Conservation (phyloP, 2,797 vertebrate genomes). For the Coregonus suidteri region DNA sequence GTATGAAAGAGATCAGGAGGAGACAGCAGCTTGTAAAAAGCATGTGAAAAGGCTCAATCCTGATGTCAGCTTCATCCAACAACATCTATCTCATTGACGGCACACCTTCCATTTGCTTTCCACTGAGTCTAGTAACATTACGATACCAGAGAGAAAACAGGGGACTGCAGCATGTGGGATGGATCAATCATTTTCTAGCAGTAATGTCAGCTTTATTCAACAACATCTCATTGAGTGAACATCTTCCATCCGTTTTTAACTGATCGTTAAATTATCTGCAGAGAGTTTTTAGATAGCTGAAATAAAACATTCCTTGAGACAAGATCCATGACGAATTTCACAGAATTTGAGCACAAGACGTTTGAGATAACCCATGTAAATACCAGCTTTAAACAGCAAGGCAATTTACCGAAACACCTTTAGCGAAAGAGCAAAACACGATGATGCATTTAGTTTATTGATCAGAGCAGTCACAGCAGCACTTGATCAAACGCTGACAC, state of each 20-base stretch:
- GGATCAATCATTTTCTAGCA: not conserved
- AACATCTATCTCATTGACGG: not conserved
- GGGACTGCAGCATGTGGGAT: not conserved
- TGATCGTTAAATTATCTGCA: not conserved
- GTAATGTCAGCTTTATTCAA: not conserved
- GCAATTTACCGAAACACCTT: slow-evolving; percentile 15
- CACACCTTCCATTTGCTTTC: not conserved
- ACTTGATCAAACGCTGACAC: slow-evolving; percentile 31
- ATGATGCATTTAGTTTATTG: slow-evolving; percentile 11
- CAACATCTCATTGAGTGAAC: not conserved
- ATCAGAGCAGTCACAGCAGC: slow-evolving; percentile 11
- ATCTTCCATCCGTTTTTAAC: not conserved
- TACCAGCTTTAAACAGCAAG: not conserved
- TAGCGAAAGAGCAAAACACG: slow-evolving; percentile 13
- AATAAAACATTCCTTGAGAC: not conserved
- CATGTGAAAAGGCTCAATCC: not conserved
- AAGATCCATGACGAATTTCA: not conserved
- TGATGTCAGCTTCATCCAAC: not conserved
- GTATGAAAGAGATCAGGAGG: not conserved
- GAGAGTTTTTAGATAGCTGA: not conserved
- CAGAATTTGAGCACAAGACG: not conserved
- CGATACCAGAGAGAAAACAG: not conserved
- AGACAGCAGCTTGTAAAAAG: not conserved
- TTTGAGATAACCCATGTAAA: not conserved
- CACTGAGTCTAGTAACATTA: not conserved